phyloP scores from a whole-genome alignment of 2,797 vertebrate species.

The Lutjanus campechanus region DNA sequence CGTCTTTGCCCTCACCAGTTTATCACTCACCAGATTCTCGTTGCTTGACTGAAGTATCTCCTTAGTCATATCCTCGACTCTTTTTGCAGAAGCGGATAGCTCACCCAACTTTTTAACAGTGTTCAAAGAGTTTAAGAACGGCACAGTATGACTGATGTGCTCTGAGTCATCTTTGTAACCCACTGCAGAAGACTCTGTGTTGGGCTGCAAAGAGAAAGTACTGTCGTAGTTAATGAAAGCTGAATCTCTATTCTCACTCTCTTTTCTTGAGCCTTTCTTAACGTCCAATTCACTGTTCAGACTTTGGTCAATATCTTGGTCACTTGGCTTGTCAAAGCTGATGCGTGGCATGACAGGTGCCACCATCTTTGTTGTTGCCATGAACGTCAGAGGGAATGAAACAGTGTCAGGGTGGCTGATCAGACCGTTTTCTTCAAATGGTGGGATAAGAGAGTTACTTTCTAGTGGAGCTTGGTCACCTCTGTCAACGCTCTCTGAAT shows the following conservation, averaged over 20 bases:
- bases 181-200: slow-evolving; percentile 85
- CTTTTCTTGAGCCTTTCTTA: slow-evolving; percentile 56
- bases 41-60: slow-evolving; percentile 80
- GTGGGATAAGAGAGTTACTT: slow-evolving; percentile 82
- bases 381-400: slow-evolving; percentile 86
- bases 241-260: slow-evolving; percentile 64
- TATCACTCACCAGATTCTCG: slow-evolving; percentile 79
- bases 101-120: slow-evolving; percentile 86
- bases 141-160: slow-evolving; percentile 62
- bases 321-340: slow-evolving; percentile 81
- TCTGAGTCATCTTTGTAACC: slow-evolving; percentile 77
- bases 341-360: slow-evolving; percentile 86
- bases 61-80: slow-evolving; percentile 86
- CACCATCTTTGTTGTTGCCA: slow-evolving; percentile 86
- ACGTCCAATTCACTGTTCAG: slow-evolving; percentile 64
- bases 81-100: slow-evolving; percentile 85
- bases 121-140: slow-evolving; percentile 82
- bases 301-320: slow-evolving; percentile 68
- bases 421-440: slow-evolving; percentile 82
- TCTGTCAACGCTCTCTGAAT: slow-evolving; percentile 83
- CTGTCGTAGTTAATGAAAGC: slow-evolving; percentile 87
- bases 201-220: slow-evolving; percentile 86
- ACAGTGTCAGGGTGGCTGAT: slow-evolving; percentile 62
- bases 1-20: slow-evolving; percentile 87
- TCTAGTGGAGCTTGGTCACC: slow-evolving; percentile 78